phyloP scores from a whole-genome alignment of 2,113 vertebrate genomes.

The Mohoua ochrocephala region DNA sequence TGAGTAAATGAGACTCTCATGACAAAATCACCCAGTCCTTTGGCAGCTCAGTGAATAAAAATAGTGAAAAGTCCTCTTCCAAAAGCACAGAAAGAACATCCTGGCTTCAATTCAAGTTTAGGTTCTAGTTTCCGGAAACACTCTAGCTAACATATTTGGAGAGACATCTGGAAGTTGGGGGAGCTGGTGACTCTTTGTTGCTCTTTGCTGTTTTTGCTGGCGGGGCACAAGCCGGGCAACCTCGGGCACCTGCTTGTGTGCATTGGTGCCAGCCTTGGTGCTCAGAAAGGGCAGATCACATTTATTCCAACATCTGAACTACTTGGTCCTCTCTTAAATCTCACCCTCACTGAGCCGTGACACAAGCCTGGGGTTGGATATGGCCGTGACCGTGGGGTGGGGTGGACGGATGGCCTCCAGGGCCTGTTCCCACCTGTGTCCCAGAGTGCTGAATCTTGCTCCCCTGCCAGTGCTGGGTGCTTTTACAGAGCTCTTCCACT shows the following conservation, averaged over 20 bases:
- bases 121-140: not conserved
- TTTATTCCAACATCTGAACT: not conserved
- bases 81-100: not conserved
- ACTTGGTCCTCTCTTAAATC: not conserved
- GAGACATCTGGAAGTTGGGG: not conserved
- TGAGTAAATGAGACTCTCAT: not conserved
- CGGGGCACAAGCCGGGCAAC: not conserved
- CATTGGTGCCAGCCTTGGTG: not conserved
- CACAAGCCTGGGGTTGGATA: not conserved
- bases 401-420: not conserved
- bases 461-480: rapidly evolving
- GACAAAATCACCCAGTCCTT: not conserved
- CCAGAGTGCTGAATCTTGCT: not conserved
- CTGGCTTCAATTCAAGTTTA: not conserved
- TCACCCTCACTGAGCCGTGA: not conserved
- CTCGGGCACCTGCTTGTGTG: not conserved
- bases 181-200: not conserved
- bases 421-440: not conserved
- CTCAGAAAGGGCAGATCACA: not conserved
- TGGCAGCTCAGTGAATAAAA: not conserved
- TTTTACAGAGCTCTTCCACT: not conserved
- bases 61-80: not conserved
- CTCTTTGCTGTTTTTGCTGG: not conserved
- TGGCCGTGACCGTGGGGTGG: rapidly evolving
- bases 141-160: not conserved